Base-by-base conservation (phyloP, 2,888 invertebrate species). In the Eilema sororculum region DNA sequence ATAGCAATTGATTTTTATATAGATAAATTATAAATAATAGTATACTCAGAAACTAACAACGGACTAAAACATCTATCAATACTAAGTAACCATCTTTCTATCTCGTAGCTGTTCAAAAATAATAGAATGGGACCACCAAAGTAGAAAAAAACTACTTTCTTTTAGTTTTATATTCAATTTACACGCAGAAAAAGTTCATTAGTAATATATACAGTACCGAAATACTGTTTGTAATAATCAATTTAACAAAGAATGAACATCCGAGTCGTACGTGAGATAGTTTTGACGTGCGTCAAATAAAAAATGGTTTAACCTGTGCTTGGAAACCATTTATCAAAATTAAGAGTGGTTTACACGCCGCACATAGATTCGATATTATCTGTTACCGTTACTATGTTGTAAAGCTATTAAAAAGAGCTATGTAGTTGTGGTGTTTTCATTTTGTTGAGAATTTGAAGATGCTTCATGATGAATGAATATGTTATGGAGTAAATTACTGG, bases 271-370 rank as follows among this genome's bases (percentile, higher is more conserved):
- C 46, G 62, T 71, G 52, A 30, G 64, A 71, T 73, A 46, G 28
- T 24, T 77, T 75, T 80, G 71, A 69, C 66, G 64, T 59, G 72
- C 67, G 58, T 52, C 52, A 57, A 65, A 71, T 65, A 73, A 75
- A 72, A 75, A 77, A 75, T 62, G 61, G 46, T 65, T 66, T 46
- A 64, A 76, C 69, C 64, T 71, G 74, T 73, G 72, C 82, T 83
- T 79, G 73, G 73, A 82, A 80, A 77, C 86, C 85, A 89, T 91
- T 87, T 84, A 91, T 92, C 91, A 91, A 89, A 88, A 91, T 90
- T 87, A 93, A 85, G 81, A 84, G 80, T 78, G 70, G 82, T 84
- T 84, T 84, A 85, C 79, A 87, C 86, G 87, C 86, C 84, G 85
- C 78, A 76, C 67, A 72, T 69, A 77, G 77, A 72, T 75, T 70